A percentile compares a stretch with the other conserved stretches of the same genome.
These are phyloP conservation scores for Ophonus ardosiacus DNA, from an alignment of 2,888 invertebrate genomes.

Conservation along the genomic window DNA sequence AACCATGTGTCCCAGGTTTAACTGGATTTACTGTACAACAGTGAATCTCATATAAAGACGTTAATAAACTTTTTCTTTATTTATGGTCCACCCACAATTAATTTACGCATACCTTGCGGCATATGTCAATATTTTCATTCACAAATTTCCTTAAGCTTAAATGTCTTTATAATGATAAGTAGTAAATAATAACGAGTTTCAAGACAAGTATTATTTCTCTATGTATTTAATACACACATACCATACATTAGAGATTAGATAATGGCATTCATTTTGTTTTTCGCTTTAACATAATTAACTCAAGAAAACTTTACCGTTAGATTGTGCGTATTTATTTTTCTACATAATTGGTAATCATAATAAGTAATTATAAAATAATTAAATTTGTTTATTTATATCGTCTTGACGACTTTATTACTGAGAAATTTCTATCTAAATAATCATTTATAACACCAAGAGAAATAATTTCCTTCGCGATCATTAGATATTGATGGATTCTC, in stretches of 20 bases:
- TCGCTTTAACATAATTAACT: constrained; percentile 30
- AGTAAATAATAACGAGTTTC: constrained; percentile 19
- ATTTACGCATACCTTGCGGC: not conserved
- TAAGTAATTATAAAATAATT: constrained; percentile 25
- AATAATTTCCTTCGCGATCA: not conserved
- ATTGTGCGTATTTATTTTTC: constrained; percentile 21
- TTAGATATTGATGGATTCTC: not conserved
- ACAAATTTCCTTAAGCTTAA: constrained; percentile 14
- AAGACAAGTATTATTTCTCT: not conserved
- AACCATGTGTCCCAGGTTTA: too few species aligned
- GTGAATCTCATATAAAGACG: too few species aligned
- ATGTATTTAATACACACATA: constrained; percentile 5
- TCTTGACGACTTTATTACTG: constrained; percentile 13
- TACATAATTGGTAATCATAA: constrained; percentile 25
- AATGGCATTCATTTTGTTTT: constrained; percentile 15
- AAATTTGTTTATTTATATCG: constrained; percentile 26
- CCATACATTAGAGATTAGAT: not conserved
- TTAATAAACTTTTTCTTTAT: too few species aligned
- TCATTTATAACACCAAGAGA: not conserved
- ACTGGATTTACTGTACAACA: too few species aligned
- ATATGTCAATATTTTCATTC: constrained; percentile 14
- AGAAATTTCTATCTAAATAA: constrained; percentile 28
- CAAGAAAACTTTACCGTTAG: constrained; percentile 23
- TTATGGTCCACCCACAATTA: not conserved
- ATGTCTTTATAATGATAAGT: constrained; percentile 33